Percentiles rank a stretch among this genome's conserved stretches.
These are phyloP conservation scores for Melanotaenia nigrans DNA, from an alignment of 2,797 vertebrate species.

Conservation along the genomic window DNA sequence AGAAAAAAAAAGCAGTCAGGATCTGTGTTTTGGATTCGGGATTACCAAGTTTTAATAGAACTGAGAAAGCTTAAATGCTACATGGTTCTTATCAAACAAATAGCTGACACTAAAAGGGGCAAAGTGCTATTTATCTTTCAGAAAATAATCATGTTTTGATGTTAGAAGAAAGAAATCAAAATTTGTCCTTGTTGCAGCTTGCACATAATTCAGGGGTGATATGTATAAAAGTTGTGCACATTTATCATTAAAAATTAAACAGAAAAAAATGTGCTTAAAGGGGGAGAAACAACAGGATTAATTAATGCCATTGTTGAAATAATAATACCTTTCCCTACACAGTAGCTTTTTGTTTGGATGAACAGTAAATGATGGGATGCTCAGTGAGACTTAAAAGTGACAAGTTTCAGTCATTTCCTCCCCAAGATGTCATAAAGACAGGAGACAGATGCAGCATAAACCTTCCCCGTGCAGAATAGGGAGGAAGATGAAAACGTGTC, in stretches of 20 bases:
- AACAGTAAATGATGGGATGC: not conserved
- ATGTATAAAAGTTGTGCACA: not conserved
- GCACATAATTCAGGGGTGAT: not conserved
- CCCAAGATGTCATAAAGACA: not conserved
- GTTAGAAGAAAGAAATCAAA: not conserved
- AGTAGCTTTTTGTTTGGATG: not conserved
- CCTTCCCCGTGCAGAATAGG: constrained; percentile 7
- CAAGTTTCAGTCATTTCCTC: constrained; percentile 4
- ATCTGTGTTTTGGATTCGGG: not conserved
- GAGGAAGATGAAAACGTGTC: constrained; percentile 26
- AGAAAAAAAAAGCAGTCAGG: constrained; percentile 1
- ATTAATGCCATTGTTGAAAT: not conserved
- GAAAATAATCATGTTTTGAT: not conserved
- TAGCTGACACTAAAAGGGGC: too few species aligned
- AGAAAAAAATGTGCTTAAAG: not conserved
- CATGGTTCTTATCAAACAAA: not conserved
- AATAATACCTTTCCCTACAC: not conserved
- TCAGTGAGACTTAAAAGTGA: not conserved
- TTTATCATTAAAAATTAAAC: not conserved
- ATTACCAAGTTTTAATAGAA: not conserved
- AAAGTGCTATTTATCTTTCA: not conserved
- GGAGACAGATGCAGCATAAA: constrained; percentile 2
- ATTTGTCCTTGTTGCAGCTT: not conserved
- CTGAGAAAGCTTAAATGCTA: not conserved
- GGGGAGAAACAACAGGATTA: not conserved